phyloP scores from a whole-genome alignment of 1,140 invertebrate genomes.

The Drosophila sproati region DNA sequence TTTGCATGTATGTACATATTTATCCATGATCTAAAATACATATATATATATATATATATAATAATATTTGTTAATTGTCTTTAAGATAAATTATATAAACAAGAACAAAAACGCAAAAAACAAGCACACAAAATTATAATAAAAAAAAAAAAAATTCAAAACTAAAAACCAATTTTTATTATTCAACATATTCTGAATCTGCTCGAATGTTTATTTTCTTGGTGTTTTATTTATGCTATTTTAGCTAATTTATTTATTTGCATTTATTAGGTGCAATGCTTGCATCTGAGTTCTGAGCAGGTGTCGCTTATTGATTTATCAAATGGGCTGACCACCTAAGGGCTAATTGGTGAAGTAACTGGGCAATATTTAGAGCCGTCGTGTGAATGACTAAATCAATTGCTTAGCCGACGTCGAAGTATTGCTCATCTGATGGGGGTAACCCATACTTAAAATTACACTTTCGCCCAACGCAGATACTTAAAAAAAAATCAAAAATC shows the following conservation, averaged over 20 bases:
- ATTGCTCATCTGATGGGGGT: background rate
- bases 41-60: conserved; percentile 43
- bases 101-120: conserved; percentile 39
- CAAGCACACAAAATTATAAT: conserved; percentile 45
- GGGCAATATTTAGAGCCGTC: conserved; percentile 10
- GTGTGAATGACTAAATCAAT: conserved; percentile 29
- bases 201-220: too few species aligned
- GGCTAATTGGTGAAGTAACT: background rate
- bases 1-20: conserved; percentile 74
- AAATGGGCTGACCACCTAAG: background rate
- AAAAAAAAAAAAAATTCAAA: conserved; percentile 47
- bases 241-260: too few species aligned
- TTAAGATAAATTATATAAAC: conserved; percentile 74
- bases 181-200: too few species aligned
- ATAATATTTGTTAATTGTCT: conserved; percentile 76
- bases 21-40: conserved; percentile 16
- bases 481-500: background rate
- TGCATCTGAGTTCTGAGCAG: background rate
- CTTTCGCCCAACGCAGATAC: conserved; percentile 51
- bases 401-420: conserved; percentile 2
- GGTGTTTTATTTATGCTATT: too few species aligned
- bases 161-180: too few species aligned
- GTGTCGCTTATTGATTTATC: background rate
- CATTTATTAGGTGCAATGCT: too few species aligned
- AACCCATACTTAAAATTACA: conserved; percentile 73